Conservation (phyloP, 2,888 invertebrate genomes). For the Drosophila anomalata region DNA sequence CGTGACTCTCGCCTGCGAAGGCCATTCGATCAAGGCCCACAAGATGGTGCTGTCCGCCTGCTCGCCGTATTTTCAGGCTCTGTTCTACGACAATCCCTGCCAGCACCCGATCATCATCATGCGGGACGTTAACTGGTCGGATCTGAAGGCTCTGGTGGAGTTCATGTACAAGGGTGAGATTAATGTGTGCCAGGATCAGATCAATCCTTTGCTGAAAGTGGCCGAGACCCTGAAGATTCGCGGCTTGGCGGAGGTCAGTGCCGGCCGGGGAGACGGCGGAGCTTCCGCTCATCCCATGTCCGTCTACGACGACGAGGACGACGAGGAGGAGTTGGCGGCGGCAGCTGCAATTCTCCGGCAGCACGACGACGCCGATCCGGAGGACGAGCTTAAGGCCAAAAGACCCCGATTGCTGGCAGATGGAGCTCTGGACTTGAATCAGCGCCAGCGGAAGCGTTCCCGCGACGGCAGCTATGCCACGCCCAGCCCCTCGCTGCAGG, state of each 20-base stretch:
- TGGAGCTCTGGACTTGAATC: constrained; percentile 64
- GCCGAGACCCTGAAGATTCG: constrained; percentile 94
- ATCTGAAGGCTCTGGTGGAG: constrained; percentile 94
- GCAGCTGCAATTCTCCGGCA: constrained; percentile 50
- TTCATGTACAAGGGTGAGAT: constrained; percentile 98
- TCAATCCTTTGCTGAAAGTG: constrained; percentile 92
- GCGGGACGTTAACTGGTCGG: constrained; percentile 95
- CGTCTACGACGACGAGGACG: constrained; percentile 77
- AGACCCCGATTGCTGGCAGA: constrained; percentile 69
- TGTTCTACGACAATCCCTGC: constrained; percentile 96
- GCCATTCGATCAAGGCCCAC: constrained; percentile 95
- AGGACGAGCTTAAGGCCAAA: constrained; percentile 80
- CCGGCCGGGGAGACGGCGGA: constrained; percentile 81
- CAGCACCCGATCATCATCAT: constrained; percentile 96
- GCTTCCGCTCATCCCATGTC: constrained; percentile 71
- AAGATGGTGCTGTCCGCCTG: constrained; percentile 97
- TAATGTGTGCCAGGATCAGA: constrained; percentile 96
- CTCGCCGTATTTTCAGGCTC: constrained; percentile 95
- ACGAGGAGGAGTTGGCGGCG: constrained; percentile 84
- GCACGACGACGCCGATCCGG: constrained; percentile 86
- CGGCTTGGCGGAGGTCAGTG: constrained; percentile 92
- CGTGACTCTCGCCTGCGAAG: constrained; percentile 95
- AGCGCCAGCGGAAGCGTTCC: constrained; percentile 85
- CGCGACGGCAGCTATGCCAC: constrained; percentile 77
- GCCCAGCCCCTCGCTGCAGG: constrained; percentile 54